Evolutionary conservation across 2,888 invertebrate genomes (phyloP).

Genomic region (Apodemia mormo): DNA sequence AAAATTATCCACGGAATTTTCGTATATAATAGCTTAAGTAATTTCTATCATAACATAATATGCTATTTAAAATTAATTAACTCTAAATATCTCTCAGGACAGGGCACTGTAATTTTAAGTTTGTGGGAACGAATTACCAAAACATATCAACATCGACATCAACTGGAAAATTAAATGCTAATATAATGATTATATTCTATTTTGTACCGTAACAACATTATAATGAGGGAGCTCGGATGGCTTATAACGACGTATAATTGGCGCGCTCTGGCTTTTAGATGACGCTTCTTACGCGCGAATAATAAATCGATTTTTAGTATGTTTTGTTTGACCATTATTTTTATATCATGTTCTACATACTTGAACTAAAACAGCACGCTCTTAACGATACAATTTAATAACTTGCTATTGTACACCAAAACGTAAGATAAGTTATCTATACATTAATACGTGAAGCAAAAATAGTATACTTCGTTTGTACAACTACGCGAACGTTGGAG

Average conservation of each 20-base stretch:
- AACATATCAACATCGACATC: slow-evolving; percentile 51
- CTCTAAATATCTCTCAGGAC: slow-evolving; percentile 37
- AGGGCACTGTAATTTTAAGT: slow-evolving; percentile 36
- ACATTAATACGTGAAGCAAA: too few relatives aligned
- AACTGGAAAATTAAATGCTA: slow-evolving; percentile 79
- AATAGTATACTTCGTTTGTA: too few relatives aligned
- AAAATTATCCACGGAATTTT: not conserved
- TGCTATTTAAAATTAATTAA: slow-evolving; percentile 35
- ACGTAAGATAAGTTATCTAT: too few relatives aligned
- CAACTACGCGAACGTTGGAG: too few relatives aligned
- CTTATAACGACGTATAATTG: slow-evolving; percentile 26
- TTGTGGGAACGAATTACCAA: slow-evolving; percentile 40
- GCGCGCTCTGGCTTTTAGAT: slow-evolving; percentile 1
- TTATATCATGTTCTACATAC: not conserved
- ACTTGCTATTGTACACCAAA: too few relatives aligned
- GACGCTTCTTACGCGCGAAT: slow-evolving; percentile 22
- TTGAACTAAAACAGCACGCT: too few relatives aligned
- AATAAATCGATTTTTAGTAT: slow-evolving; percentile 17
- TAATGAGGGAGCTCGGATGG: slow-evolving; percentile 40
- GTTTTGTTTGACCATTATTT: not conserved
- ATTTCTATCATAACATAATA: slow-evolving; percentile 21
- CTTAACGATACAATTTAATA: too few relatives aligned
- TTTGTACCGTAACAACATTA: slow-evolving; percentile 72
- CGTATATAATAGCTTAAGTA: not conserved
- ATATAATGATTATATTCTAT: slow-evolving; percentile 73